Conservation (phyloP, 1,140 invertebrate genomes). For the Gyrodactylus bullatarudis region DNA sequence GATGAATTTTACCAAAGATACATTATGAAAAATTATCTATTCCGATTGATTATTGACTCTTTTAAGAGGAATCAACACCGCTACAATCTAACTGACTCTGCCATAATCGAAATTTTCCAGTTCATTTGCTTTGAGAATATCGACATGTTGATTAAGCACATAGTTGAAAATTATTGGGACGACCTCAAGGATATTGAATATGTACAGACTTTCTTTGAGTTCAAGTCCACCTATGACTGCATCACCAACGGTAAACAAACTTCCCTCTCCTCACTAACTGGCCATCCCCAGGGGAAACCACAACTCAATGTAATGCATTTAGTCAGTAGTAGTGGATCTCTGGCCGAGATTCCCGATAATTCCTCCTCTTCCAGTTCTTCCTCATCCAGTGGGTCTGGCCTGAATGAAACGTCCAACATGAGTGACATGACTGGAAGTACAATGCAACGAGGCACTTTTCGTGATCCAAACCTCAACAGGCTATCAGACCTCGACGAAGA, state of each 20-base stretch:
- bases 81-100: conserved; percentile 91
- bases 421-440: not conserved
- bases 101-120: conserved; percentile 93
- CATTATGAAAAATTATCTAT: conserved; percentile 71
- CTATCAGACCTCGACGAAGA: not conserved
- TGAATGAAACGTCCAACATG: not conserved
- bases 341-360: not conserved
- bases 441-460: not conserved
- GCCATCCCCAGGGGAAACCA: not conserved
- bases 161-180: conserved; percentile 72
- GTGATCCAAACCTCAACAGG: not conserved
- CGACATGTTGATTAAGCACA: conserved; percentile 60
- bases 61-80: conserved; percentile 75
- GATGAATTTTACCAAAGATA: conserved; percentile 91
- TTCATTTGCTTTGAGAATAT: conserved; percentile 67
- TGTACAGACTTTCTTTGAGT: conserved; percentile 71
- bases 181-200: conserved; percentile 65
- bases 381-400: not conserved
- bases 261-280: not conserved
- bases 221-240: conserved; percentile 48
- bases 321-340: too few relatives aligned
- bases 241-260: not conserved
- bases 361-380: not conserved
- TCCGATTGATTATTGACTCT: conserved; percentile 72
- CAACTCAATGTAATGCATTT: not conserved